Evolutionary conservation across 2,113 vertebrate genomes (phyloP), one percentile per base, ranked within the genome.

Genomic region (Gavialis gangeticus): DNA sequence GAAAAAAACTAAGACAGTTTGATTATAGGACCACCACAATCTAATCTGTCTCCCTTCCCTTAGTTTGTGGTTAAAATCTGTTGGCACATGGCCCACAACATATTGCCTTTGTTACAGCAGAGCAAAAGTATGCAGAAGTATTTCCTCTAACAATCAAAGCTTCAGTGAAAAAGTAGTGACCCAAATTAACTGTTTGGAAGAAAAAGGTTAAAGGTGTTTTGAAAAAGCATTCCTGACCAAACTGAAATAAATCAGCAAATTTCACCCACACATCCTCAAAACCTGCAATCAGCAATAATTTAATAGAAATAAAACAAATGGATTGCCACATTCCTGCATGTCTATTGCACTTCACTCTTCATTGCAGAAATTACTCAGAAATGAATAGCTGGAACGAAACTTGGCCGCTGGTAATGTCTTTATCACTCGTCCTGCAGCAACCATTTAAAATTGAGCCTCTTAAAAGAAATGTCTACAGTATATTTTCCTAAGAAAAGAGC

Each of bases 341-440:
- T 97, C 97, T 93, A 75, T 94, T 96, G 87, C 92, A 96, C 97
- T 96, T 96, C 97, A 93, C 96, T 96, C 82, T 97, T 97, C 80
- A 94, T 95, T 95, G 90, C 94, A 94, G 93, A 96, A 96, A 96
- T 96, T 97, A 89, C 95, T 96, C 94, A 94, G 84, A 95, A 97
- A 96, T 96, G 97, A 98, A 95, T 96, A 96, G 96, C 2, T 97
- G 91, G 96, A 97, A 97, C 93, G 97, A 92, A 97, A 97, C 92
- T 96, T 97, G 97, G 92, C 94, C 95, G 96, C 94, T 95, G 85
- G 85, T 86, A 88, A 37, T 81, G 87, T 94, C 81, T 96, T 96
- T 97, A 96, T 91, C 88, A 88, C 67, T 93, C 96, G 60, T 91
- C 90, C 88, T 97, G 90, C 91, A 97, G 86, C 90, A 94, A 94